Evolutionary conservation across 2,113 vertebrate species (phyloP).

Genomic region (Mesembrinibis cayennensis): DNA sequence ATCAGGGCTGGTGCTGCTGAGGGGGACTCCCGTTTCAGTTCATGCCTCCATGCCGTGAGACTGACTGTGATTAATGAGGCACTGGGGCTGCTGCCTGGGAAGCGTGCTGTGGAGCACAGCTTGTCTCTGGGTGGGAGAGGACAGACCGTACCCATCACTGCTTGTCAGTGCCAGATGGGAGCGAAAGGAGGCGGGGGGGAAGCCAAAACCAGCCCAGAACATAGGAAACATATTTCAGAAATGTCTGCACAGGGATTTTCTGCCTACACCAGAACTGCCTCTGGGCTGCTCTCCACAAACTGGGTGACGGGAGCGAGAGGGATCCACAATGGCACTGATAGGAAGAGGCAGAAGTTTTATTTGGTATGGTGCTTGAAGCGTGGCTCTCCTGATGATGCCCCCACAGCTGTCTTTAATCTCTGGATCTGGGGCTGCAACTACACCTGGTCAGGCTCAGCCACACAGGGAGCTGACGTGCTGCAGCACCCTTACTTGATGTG

Average conservation of each 20-base stretch:
- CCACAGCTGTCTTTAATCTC: not conserved
- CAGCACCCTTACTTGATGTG: no score
- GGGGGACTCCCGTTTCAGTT: rapidly evolving
- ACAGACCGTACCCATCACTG: not conserved
- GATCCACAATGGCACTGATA: not conserved
- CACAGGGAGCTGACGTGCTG: rapidly evolving
- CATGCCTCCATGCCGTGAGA: rapidly evolving
- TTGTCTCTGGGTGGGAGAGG: not conserved
- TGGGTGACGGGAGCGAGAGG: rapidly evolving
- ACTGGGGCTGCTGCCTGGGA: rapidly evolving
- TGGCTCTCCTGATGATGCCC: rapidly evolving
- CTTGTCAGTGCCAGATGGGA: not conserved
- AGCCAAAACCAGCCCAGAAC: not conserved
- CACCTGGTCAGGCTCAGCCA: rapidly evolving
- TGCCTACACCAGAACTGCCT: rapidly evolving
- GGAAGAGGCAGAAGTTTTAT: not conserved
- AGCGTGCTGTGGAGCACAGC: not conserved
- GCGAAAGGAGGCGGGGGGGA: not conserved
- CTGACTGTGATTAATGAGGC: rapidly evolving
- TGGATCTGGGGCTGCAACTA: not conserved
- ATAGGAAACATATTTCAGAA: not conserved
- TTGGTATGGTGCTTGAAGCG: not conserved
- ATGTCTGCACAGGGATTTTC: not conserved
- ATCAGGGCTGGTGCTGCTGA: not conserved
- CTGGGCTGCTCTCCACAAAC: not conserved